phyloP scores from a whole-genome alignment of 2,797 vertebrate genomes.

The Crax fasciolata region DNA sequence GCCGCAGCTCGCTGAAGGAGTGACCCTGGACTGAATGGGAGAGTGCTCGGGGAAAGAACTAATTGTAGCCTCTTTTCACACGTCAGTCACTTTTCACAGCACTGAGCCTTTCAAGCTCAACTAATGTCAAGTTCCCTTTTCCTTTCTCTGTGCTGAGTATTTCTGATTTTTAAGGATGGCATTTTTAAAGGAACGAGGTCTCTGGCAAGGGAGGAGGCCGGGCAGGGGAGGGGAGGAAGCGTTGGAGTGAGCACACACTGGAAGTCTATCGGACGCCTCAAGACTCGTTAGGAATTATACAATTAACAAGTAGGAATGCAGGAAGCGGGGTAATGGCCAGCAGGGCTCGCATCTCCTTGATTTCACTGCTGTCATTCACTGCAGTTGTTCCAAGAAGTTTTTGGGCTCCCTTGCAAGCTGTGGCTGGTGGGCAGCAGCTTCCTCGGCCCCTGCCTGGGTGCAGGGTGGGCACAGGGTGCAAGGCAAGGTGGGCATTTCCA shows the following conservation, averaged over 20 bases:
- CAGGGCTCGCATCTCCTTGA: slow-evolving; percentile 56
- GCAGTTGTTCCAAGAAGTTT: background rate
- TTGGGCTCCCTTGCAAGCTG: background rate
- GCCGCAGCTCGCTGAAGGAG: slow-evolving; percentile 82
- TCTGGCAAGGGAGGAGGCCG: slow-evolving; percentile 17
- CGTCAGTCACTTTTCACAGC: slow-evolving; percentile 83
- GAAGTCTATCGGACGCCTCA: slow-evolving; percentile 40
- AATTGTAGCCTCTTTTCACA: slow-evolving; percentile 89
- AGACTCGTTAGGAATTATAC: slow-evolving; percentile 72
- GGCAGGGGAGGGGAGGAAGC: slow-evolving; percentile 41
- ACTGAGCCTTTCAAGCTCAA: slow-evolving; percentile 84
- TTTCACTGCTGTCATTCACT: slow-evolving; percentile 56
- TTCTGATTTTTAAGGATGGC: slow-evolving; percentile 61
- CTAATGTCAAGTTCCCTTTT: slow-evolving; percentile 82
- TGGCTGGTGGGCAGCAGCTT: background rate
- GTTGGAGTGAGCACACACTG: slow-evolving; percentile 5
- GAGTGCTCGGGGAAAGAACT: slow-evolving; percentile 86
- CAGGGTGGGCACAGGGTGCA: background rate
- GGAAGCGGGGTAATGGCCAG: slow-evolving; percentile 71
- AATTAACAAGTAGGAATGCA: slow-evolving; percentile 75
- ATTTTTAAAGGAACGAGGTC: slow-evolving; percentile 63
- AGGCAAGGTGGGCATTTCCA: background rate
- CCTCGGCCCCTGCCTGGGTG: background rate
- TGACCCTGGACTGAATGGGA: slow-evolving; percentile 85
- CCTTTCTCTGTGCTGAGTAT: slow-evolving; percentile 74